Evolutionary conservation across 2,113 vertebrate species (phyloP).

Genomic region (Gambusia affinis): DNA sequence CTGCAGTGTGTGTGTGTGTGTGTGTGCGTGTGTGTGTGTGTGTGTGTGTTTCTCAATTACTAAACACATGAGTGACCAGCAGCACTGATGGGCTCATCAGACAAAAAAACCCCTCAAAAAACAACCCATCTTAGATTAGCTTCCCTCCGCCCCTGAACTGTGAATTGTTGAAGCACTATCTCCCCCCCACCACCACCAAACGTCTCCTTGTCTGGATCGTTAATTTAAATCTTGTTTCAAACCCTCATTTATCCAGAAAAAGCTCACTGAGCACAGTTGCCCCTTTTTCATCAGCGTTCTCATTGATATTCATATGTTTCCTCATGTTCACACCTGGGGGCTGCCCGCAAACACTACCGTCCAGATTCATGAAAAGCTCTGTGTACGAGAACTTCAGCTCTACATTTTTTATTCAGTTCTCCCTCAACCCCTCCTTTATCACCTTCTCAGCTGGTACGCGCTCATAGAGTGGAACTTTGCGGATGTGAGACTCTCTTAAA

Average conservation of each 20-base stretch:
- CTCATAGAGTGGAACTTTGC: conserved; percentile 1
- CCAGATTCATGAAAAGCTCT: not conserved
- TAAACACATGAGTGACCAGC: conserved; percentile 69
- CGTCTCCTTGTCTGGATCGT: conserved; percentile 26
- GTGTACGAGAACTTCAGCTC: not conserved
- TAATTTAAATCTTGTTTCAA: conserved; percentile 62
- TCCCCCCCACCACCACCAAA: not conserved
- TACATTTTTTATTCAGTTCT: conserved; percentile 2
- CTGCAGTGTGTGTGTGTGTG: conserved; percentile 42
- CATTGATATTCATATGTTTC: conserved; percentile 66
- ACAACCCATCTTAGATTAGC: conserved; percentile 30
- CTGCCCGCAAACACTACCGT: conserved; percentile 11
- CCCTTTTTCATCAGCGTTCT: conserved; percentile 42
- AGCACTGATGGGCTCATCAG: conserved; percentile 57
- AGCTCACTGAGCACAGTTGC: conserved; percentile 32
- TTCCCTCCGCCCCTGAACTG: conserved; percentile 10
- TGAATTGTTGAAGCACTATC: conserved; percentile 29
- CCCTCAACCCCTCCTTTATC: not conserved
- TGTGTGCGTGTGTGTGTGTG: conserved; percentile 23
- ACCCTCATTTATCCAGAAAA: conserved; percentile 47
- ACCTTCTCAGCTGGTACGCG: conserved; percentile 8
- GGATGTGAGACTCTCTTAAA: conserved; percentile 6
- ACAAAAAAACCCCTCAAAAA: conserved; percentile 14
- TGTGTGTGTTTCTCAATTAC: conserved; percentile 56
- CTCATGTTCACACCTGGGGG: conserved; percentile 54